Conservation (phyloP, 2,797 vertebrate species). For the Labroides dimidiatus region DNA sequence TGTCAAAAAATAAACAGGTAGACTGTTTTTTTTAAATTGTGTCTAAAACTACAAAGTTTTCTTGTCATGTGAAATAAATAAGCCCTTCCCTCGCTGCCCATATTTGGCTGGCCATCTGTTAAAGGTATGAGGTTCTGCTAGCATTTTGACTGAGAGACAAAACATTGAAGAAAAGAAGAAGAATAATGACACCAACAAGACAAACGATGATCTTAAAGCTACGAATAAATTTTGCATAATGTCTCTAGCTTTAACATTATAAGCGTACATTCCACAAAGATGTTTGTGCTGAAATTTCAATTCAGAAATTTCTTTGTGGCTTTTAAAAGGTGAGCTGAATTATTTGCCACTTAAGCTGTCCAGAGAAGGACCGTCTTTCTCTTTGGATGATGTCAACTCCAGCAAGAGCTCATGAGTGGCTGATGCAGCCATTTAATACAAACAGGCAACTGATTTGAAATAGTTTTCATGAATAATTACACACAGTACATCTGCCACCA, state of each 20-base stretch:
- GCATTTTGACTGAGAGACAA: slow-evolving; percentile 60
- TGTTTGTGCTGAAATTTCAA: slow-evolving; percentile 78
- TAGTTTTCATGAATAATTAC: slow-evolving; percentile 64
- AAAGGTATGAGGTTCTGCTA: slow-evolving; percentile 66
- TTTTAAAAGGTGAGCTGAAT: slow-evolving; percentile 54
- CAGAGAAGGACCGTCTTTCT: slow-evolving; percentile 62
- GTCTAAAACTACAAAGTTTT: slow-evolving; percentile 56
- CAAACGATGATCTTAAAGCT: slow-evolving; percentile 77
- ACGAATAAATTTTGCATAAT: slow-evolving; percentile 83
- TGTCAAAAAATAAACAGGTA: slow-evolving; percentile 11
- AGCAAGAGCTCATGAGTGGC: slow-evolving; percentile 71
- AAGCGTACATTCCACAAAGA: slow-evolving; percentile 81
- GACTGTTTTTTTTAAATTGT: slow-evolving; percentile 53
- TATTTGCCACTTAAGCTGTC: slow-evolving; percentile 63
- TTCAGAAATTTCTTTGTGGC: slow-evolving; percentile 76
- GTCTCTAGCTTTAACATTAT: slow-evolving; percentile 75
- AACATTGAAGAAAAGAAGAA: slow-evolving; percentile 45
- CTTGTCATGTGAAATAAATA: slow-evolving; percentile 78
- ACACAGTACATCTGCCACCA: slow-evolving; percentile 68
- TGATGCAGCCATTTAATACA: slow-evolving; percentile 84
- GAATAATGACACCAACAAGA: slow-evolving; percentile 38
- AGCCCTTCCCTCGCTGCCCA: slow-evolving; percentile 69
- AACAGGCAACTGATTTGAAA: slow-evolving; percentile 68
- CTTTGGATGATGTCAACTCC: slow-evolving; percentile 78
- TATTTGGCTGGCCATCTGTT: slow-evolving; percentile 71